Conservation (phyloP, 2,113 vertebrate genomes). For the Spheniscus mendiculus region DNA sequence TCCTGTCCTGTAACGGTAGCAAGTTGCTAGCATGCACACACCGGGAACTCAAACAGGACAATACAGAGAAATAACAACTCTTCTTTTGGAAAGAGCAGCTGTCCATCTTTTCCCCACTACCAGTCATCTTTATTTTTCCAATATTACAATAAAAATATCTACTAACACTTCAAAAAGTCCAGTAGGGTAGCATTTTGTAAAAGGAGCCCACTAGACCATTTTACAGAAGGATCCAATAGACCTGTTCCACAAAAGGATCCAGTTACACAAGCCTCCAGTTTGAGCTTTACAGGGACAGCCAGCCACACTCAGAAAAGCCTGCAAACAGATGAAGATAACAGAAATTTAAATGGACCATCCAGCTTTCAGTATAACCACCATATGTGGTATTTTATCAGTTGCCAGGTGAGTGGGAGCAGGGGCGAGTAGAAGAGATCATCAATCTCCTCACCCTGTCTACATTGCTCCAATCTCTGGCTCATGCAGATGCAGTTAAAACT, state of each 20-base stretch:
- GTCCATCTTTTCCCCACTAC: neutral
- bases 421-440: neutral
- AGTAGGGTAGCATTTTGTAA: neutral
- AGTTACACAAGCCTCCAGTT: no score
- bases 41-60: neutral
- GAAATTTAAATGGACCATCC: conserved; percentile 11
- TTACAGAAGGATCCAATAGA: neutral
- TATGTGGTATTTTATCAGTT: neutral
- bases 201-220: neutral
- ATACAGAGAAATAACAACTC: neutral
- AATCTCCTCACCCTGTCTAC: neutral
- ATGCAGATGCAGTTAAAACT: neutral
- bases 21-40: neutral
- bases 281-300: neutral
- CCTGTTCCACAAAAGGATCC: neutral
- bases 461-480: neutral
- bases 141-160: neutral
- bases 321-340: neutral
- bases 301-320: neutral
- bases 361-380: neutral
- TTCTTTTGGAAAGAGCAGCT: neutral
- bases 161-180: neutral
- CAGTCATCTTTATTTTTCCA: neutral
- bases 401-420: neutral
- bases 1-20: neutral